phyloP scores from a whole-genome alignment of 2,888 invertebrate genomes.

The Subacronicta megacephala region DNA sequence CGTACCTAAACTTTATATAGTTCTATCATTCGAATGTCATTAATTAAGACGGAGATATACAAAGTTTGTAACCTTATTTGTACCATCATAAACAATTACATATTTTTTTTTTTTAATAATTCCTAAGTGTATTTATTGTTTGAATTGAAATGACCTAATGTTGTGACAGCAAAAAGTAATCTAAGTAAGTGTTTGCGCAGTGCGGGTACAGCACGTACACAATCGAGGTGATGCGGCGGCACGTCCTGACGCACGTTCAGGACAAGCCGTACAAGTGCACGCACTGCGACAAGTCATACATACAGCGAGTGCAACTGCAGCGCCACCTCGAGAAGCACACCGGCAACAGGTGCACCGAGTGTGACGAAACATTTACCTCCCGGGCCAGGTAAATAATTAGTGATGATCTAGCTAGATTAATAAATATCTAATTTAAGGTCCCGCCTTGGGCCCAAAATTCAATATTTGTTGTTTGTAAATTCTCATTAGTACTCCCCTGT shows the following conservation, averaged over 20 bases:
- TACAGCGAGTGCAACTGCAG: conserved; percentile 94
- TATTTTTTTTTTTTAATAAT: too few relatives aligned
- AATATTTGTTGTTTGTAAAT: too few relatives aligned
- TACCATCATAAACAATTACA: too few relatives aligned
- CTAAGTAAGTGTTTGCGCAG: conserved; percentile 77
- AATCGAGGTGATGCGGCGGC: conserved; percentile 94
- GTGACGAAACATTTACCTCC: conserved; percentile 63
- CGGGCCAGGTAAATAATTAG: conserved; percentile 72
- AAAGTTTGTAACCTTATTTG: too few relatives aligned
- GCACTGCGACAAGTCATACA: conserved; percentile 94
- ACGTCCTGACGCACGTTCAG: conserved; percentile 91
- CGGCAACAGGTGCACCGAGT: conserved; percentile 90
- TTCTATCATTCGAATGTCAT: too few relatives aligned
- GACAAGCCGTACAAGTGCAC: conserved; percentile 89
- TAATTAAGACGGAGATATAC: too few relatives aligned
- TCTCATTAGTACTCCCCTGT: too few relatives aligned
- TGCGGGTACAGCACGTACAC: conserved; percentile 94
- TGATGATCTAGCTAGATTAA: too few relatives aligned
- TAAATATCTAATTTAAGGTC: too few relatives aligned
- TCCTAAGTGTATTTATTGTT: too few relatives aligned
- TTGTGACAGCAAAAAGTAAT: not conserved
- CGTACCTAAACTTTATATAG: too few relatives aligned
- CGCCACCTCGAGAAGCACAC: conserved; percentile 94
- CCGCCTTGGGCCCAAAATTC: too few relatives aligned
- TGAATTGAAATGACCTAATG: not conserved